A percentile compares a stretch with the other conserved stretches of the same genome.
phyloP scores from a whole-genome alignment of 2,888 invertebrate genomes.

The Ditula angustiorana region DNA sequence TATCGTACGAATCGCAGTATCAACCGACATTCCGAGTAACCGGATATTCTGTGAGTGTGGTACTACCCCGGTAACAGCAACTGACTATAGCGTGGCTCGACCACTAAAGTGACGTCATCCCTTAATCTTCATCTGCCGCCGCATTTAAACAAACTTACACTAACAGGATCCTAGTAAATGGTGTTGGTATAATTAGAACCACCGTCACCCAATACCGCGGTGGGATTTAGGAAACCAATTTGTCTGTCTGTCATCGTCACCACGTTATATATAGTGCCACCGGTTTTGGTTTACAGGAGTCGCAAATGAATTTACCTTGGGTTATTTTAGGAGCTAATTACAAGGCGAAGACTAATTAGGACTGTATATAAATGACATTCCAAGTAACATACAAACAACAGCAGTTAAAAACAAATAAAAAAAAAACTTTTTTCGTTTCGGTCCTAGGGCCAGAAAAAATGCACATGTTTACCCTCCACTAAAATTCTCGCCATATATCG shows the following conservation, averaged over 20 bases:
- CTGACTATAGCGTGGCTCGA: no score
- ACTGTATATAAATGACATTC: background rate
- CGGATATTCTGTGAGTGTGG: no score
- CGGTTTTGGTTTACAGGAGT: slow-evolving; percentile 24
- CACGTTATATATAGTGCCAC: slow-evolving; percentile 62
- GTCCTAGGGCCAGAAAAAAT: no score
- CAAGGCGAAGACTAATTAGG: background rate
- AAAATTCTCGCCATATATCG: no score
- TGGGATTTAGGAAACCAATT: slow-evolving; percentile 73
- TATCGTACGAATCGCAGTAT: no score
- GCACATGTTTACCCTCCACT: no score
- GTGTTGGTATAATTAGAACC: slow-evolving; percentile 24
- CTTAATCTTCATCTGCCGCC: slow-evolving; percentile 47
- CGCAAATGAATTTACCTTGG: slow-evolving; percentile 7
- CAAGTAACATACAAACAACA: no score
- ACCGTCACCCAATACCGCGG: slow-evolving; percentile 41
- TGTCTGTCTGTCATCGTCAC: slow-evolving; percentile 78
- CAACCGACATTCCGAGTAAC: no score
- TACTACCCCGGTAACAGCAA: no score
- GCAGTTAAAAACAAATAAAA: no score
- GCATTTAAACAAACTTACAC: slow-evolving; percentile 46
- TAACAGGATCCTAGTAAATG: slow-evolving; percentile 26
- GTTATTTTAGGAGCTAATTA: slow-evolving; percentile 25
- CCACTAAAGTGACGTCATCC: background rate
- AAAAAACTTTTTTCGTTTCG: no score